Base-by-base conservation (phyloP, 2,113 vertebrate genomes). In the Paracanthobrama guichenoti region DNA sequence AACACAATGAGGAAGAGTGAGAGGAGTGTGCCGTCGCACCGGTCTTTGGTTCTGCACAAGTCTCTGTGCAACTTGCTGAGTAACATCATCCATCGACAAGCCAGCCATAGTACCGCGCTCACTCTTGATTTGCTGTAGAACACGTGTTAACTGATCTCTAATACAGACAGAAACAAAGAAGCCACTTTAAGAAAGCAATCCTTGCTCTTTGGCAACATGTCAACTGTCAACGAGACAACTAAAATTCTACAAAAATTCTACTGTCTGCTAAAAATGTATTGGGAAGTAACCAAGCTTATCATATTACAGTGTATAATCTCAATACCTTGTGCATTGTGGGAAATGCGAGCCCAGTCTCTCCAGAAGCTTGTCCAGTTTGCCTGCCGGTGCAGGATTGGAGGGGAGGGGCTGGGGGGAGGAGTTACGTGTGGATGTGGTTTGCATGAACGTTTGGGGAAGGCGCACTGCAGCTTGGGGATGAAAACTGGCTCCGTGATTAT, bases 111-210 rank as follows among this genome's bases (percentile, higher is more conserved):
- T 98, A 48, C 96, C 95, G 0, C 97, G 95, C 0, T 94, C 94
- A 0, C 90, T 95, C 93, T 99, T 99, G 86, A 99, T 97, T 90
- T 97, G 96, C 94, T 97, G 95, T 83, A 99, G 94, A 77, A 96
- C 95, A 44, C 90, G 91, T 81, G 92, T 97, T 89, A 98, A 94
- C 89, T 97, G 95, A 11, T 90, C 86, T 91, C 95, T 97, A 87
- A 5, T 0, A n/a, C 46, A 83, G 42, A 55, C 26, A 77, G 13
- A 81, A 66, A 46, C 16, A 67, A 10, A 78, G 20, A 84, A 16
- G 60, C 26, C 42, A 73, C 1, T 48, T 73, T 46, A 42, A 73
- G 12, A 48, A 73, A 46, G 11, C 42, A 7, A 73, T 64, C 13
- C 10, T 28, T 24, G 6, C 12, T 28, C 24, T 64, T 44, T 7